Evolutionary conservation across 2,113 vertebrate genomes (phyloP).

Genomic region (Jaculus jaculus): DNA sequence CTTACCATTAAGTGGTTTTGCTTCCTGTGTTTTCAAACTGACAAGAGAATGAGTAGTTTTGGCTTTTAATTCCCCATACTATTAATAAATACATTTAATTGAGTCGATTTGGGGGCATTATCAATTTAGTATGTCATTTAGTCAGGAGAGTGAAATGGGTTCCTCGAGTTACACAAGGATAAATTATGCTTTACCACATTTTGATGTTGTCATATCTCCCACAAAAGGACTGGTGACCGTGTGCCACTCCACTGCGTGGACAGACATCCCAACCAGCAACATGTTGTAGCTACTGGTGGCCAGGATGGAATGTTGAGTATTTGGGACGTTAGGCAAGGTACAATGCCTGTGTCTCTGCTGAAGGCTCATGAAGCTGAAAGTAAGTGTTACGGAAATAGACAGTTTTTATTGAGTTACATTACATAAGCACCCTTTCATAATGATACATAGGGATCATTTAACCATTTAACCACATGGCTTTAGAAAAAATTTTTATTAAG

Average conservation of each 20-base stretch:
- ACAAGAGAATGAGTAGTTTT: constrained; percentile 37
- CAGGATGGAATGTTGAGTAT: constrained; percentile 98
- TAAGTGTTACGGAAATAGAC: constrained; percentile 80
- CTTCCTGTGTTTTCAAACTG: background rate
- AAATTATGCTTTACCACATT: background rate
- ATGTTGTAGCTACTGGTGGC: constrained; percentile 94
- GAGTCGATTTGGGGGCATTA: background rate
- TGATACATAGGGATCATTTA: background rate
- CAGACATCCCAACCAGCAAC: constrained; percentile 97
- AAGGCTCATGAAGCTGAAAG: constrained; percentile 97
- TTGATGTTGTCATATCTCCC: constrained; percentile 3
- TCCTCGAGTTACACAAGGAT: background rate
- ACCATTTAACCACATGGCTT: no score
- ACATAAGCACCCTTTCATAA: background rate
- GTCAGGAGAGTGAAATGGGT: background rate
- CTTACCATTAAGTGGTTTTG: constrained; percentile 36
- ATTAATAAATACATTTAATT: constrained; percentile 30
- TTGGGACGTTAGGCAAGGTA: constrained; percentile 96
- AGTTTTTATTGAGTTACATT: background rate
- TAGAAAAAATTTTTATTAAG: no score
- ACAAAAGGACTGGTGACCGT: constrained; percentile 88
- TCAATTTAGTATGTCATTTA: background rate
- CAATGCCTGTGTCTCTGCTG: constrained; percentile 93
- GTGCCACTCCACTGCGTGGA: constrained; percentile 96
- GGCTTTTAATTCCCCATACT: background rate